phyloP scores from a whole-genome alignment of 2,113 vertebrate species.

The Pelobates fuscus region DNA sequence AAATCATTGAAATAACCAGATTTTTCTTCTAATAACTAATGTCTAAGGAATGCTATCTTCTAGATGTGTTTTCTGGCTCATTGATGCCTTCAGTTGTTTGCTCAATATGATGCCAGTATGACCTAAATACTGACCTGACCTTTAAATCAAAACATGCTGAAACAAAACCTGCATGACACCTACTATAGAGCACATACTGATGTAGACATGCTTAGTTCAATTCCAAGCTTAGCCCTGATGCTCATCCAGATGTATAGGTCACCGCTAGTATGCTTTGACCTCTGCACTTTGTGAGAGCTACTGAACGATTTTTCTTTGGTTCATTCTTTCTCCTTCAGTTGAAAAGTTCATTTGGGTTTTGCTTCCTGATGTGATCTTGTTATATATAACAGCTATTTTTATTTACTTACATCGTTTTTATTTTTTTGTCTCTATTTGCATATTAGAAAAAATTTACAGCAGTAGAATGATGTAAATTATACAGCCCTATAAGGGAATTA shows the following conservation, averaged over 20 bases:
- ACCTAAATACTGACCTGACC: conserved; percentile 29
- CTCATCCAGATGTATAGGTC: conserved; percentile 47
- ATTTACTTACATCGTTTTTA: no score
- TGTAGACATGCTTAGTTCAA: conserved; percentile 34
- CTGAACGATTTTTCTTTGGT: conserved; percentile 26
- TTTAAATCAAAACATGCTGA: conserved; percentile 42
- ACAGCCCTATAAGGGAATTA: no score
- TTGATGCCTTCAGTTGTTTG: conserved; percentile 3
- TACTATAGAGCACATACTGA: conserved; percentile 22
- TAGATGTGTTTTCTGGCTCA: not conserved
- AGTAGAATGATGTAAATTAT: no score
- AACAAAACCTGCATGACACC: conserved; percentile 32
- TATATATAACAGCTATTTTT: no score
- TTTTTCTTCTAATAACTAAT: no score
- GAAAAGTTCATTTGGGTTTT: conserved; percentile 28
- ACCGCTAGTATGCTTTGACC: conserved; percentile 23
- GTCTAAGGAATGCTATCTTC: no score
- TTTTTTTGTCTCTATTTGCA: no score
- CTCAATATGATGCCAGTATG: conserved; percentile 15
- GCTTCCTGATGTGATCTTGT: conserved; percentile 1
- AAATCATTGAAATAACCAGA: no score
- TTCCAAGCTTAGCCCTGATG: not conserved
- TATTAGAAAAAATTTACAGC: no score
- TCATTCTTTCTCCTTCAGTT: conserved; percentile 2
- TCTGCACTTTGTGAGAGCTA: conserved; percentile 35